A percentile compares a stretch with the other conserved stretches of the same genome.
These are phyloP conservation scores for Zaprionus kolodkinae DNA, from an alignment of 1,140 invertebrate species.

Conservation along the genomic window DNA sequence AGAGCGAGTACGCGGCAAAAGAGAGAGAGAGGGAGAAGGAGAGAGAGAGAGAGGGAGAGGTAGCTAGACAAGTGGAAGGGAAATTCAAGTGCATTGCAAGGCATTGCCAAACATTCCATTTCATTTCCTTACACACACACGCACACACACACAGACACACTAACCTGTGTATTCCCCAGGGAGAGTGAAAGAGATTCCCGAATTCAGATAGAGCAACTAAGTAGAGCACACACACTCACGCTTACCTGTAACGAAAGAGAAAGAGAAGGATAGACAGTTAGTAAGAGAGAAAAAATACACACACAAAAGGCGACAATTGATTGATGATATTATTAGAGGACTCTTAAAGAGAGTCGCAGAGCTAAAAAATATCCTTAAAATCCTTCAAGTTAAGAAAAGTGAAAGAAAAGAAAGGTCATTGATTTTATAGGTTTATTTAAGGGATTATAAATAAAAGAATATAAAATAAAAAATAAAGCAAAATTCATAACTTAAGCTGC, in stretches of 20 bases:
- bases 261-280: not conserved
- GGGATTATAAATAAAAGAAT: too few species aligned
- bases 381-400: too few species aligned
- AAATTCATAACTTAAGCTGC: too few species aligned
- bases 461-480: too few species aligned
- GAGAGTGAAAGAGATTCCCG: not conserved
- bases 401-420: too few species aligned
- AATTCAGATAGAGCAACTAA: constrained; percentile 5
- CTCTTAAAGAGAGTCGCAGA: not conserved
- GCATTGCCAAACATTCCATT: constrained; percentile 25
- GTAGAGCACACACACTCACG: not conserved
- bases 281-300: not conserved
- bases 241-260: constrained; percentile 12
- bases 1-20: not conserved
- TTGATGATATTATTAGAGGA: constrained; percentile 6
- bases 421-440: too few species aligned
- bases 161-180: not conserved
- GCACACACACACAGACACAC: not conserved
- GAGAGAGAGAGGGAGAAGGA: not conserved
- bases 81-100: constrained; percentile 18
- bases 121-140: constrained; percentile 22
- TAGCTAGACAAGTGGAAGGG: not conserved
- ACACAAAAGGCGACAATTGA: not conserved
- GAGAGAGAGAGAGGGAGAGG: not conserved
- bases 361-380: too few species aligned